Percentiles rank a stretch among this genome's conserved stretches.
phyloP scores from a whole-genome alignment of 2,797 vertebrate genomes.

The Mormyrops boulengeri region DNA sequence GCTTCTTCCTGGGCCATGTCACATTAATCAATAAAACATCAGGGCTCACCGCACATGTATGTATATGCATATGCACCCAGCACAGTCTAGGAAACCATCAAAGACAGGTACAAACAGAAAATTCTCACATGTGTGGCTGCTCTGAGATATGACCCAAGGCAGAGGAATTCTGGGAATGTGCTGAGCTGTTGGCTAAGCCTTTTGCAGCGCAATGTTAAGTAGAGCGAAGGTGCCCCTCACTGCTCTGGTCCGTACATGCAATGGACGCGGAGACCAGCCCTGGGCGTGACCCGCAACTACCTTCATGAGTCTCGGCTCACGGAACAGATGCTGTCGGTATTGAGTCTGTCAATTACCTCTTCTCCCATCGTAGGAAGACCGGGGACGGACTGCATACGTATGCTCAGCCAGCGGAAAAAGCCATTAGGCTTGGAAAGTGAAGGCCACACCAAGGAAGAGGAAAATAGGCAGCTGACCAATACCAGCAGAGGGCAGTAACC shows the following conservation, averaged over 20 bases:
- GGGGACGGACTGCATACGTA: background rate
- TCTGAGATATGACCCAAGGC: background rate
- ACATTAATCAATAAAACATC: background rate
- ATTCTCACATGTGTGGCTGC: background rate
- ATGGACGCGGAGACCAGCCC: background rate
- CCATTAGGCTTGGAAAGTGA: background rate
- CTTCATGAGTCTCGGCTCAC: background rate
- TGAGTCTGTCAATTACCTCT: background rate
- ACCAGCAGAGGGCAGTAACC: background rate
- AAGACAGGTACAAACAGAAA: background rate
- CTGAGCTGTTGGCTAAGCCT: background rate
- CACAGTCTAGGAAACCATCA: background rate
- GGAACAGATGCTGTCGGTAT: background rate
- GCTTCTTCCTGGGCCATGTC: background rate
- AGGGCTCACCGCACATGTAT: background rate
- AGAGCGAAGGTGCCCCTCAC: background rate
- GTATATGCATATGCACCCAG: background rate
- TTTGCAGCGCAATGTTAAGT: background rate
- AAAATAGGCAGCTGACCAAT: background rate
- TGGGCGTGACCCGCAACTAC: background rate
- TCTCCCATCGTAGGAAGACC: background rate
- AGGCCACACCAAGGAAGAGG: background rate
- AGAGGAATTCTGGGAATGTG: background rate
- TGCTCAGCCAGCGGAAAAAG: background rate
- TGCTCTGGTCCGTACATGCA: background rate